Evolutionary conservation across 2,888 invertebrate genomes (phyloP).

Genomic region (Dicycla oo): DNA sequence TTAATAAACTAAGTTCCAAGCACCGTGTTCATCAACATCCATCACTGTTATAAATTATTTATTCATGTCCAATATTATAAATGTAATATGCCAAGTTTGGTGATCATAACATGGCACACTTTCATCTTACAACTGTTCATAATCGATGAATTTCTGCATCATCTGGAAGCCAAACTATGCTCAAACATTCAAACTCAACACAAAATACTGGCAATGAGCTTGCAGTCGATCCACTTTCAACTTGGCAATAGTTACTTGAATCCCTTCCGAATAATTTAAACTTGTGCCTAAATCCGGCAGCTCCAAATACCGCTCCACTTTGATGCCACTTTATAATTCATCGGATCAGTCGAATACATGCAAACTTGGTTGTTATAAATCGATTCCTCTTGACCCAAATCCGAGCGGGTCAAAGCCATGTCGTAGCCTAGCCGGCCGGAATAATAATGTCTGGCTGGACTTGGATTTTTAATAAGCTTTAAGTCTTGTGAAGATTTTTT

Average conservation of each 20-base stretch:
- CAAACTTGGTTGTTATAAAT: conserved; percentile 72
- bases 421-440: conserved; percentile 73
- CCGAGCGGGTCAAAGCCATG: conserved; percentile 84
- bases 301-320: conserved; percentile 27
- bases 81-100: not conserved
- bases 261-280: conserved; percentile 41
- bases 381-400: conserved; percentile 88
- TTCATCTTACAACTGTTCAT: not conserved
- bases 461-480: conserved; percentile 53
- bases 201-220: conserved; percentile 9
- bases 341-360: conserved; percentile 50
- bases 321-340: conserved; percentile 56
- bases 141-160: not conserved
- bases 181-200: not conserved
- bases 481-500: conserved; percentile 5
- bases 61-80: not conserved
- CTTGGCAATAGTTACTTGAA: conserved; percentile 12
- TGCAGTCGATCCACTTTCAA: conserved; percentile 10
- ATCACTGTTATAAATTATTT: not conserved
- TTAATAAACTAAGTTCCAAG: not conserved
- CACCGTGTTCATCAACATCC: not conserved
- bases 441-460: conserved; percentile 66
- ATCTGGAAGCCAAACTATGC: not conserved
- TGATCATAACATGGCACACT: not conserved
- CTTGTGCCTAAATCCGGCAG: conserved; percentile 19